phyloP scores from a whole-genome alignment of 2,888 invertebrate species.

The Heliconius charithonia region DNA sequence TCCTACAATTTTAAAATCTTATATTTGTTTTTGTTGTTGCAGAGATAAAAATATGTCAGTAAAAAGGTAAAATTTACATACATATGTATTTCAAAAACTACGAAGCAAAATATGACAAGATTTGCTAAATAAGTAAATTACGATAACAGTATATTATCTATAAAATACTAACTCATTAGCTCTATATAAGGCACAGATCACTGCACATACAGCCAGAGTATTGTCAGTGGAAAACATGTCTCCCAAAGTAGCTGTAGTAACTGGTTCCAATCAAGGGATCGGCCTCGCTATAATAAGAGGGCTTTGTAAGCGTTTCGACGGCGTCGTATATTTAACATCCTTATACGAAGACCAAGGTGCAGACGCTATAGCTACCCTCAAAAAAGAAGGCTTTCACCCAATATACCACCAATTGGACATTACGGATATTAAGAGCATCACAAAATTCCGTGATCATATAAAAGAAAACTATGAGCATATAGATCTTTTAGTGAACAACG shows the following conservation, averaged over 20 bases:
- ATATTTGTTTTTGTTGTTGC: not conserved
- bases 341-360: constrained; percentile 2
- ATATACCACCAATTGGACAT: constrained; percentile 21
- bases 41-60: not conserved
- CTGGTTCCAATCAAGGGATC: constrained; percentile 16
- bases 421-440: not conserved
- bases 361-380: not conserved
- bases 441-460: constrained; percentile 3
- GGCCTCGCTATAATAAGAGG: not conserved
- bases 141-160: constrained; percentile 13
- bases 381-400: constrained; percentile 15
- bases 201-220: not conserved
- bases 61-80: not conserved
- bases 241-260: constrained; percentile 14
- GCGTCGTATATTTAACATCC: not conserved
- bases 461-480: constrained; percentile 10
- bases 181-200: not conserved
- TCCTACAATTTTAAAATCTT: not conserved
- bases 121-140: not conserved
- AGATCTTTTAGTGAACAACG: constrained; percentile 8
- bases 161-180: not conserved
- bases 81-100: not conserved
- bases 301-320: constrained; percentile 12
- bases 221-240: not conserved
- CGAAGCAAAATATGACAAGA: not conserved